phyloP scores from a whole-genome alignment of 2,797 vertebrate species.

The Oryzias sinensis region DNA sequence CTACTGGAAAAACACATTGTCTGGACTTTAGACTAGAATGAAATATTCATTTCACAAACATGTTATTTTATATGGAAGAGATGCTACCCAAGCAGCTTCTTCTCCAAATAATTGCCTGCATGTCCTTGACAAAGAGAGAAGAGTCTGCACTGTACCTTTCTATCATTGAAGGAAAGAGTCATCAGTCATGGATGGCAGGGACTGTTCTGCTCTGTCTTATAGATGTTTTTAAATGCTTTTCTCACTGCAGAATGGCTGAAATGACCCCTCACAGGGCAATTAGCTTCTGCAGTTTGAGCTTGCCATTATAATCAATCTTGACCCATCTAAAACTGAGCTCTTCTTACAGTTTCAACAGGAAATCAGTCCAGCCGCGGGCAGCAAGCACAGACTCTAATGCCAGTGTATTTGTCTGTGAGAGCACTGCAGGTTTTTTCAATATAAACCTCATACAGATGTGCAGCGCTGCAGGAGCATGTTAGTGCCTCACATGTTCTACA shows the following conservation, averaged over 20 bases:
- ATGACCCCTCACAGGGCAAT: slow-evolving; percentile 21
- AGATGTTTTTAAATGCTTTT: slow-evolving; percentile 21
- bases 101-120: slow-evolving; percentile 16
- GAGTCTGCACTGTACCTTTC: background rate
- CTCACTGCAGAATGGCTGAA: slow-evolving; percentile 24
- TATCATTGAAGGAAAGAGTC: slow-evolving; percentile 13
- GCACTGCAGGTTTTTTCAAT: slow-evolving; percentile 55
- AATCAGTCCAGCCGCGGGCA: slow-evolving; percentile 56
- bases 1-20: slow-evolving; percentile 68
- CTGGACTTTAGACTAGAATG: slow-evolving; percentile 66
- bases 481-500: slow-evolving; percentile 29
- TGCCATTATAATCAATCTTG: slow-evolving; percentile 52
- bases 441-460: slow-evolving; percentile 60
- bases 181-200: slow-evolving; percentile 25
- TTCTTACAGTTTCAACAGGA: slow-evolving; percentile 57
- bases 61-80: slow-evolving; percentile 49
- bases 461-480: slow-evolving; percentile 29
- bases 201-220: slow-evolving; percentile 24
- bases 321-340: slow-evolving; percentile 54
- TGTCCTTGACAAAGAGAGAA: slow-evolving; percentile 15
- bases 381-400: slow-evolving; percentile 33
- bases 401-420: slow-evolving; percentile 53
- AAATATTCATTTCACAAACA: slow-evolving; percentile 70
- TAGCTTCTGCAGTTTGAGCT: slow-evolving; percentile 35
- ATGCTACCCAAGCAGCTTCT: slow-evolving; percentile 7